Base-by-base conservation (phyloP, 1,140 invertebrate species). In the Lepidotrigona ventralis region DNA sequence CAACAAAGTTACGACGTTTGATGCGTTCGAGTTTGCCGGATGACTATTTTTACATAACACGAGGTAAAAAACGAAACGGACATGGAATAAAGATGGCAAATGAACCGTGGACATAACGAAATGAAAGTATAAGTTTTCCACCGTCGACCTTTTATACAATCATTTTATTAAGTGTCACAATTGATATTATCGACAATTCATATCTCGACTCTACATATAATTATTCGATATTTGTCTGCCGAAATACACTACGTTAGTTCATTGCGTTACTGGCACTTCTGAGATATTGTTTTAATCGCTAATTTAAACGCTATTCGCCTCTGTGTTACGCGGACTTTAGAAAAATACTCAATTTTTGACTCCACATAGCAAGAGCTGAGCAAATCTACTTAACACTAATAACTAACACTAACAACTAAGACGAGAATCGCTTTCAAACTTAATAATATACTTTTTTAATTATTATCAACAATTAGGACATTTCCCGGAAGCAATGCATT, bases 261-360 rank as follows among this genome's bases (percentile, higher is more conserved):
- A 85, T 63, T 89, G 78, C 58, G 53, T 89, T 89, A 87, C 79
- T 89, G 88, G 88, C 88, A 87, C 88, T 89, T 89, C 73, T 85
- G 85, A 89, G 86, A 79, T 88, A 85, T 85, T 70, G 78, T 71
- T 60, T 86, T 87, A 87, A 81, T 85, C 26, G 46, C 85, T 89
- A 89, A 64, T 85, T 76, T 80, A 77, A 77, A 87, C 68, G n/a
- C 77, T 87, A 89, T n/a, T 79, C 77, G 33, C 53, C 26, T 63
- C 17, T 78, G 63, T 69, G 58, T 69, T 86, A 83, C 74, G 71
- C 85, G 39, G 63, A 70, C 76, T 80, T 88, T 89, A 89, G 66
- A 89, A 87, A 89, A 89, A 89, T 89, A 89, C 77, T 89, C 88
- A 89, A 89, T 89, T 87, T 89, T 89, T 89, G 68, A 85, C 84